Base-by-base conservation (phyloP, 2,113 vertebrate genomes). In the Prochilodus magdalenae region DNA sequence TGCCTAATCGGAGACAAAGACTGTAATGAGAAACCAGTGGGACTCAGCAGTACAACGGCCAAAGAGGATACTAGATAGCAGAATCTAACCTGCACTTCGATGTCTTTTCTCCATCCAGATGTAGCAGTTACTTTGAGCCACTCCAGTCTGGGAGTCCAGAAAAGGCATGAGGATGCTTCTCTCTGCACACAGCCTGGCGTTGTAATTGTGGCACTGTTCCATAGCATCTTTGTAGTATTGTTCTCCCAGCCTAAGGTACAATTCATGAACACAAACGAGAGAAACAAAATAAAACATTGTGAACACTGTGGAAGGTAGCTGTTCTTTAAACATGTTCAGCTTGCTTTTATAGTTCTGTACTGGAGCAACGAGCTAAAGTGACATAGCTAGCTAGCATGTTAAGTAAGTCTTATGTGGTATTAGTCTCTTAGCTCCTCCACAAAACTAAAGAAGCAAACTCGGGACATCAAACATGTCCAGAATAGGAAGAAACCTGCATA, bases 41-140 rank as follows among this genome's bases (percentile, higher is more conserved):
- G 6, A 4, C 8, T n/a, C 18, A 59, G 14, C n/a, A 3, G 59
- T 16, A 77, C 13, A 67, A 40, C 10, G 33, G 22, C 6, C 14
- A 36, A 63, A 55, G 30, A 62, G 1, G 10, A 66, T 51, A 16
- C 51, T 24, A 14, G 3, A 33, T 8, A 72, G 40, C 14, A 27
- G 3, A 27, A 51, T 29, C 2, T 65, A 80, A 97, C 97, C 98
- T 88, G 97, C 96, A 47, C 97, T 97, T 0, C 98, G 92, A 89
- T 98, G 97, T 66, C 98, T 93, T 85, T 99, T 99, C 82, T 99
- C 98, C 98, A 99, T 99, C 98, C 98, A 99, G 89, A 99, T 99
- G 82, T 99, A 99, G 89, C 98, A 99, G 92, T 99, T 99, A 86
- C 97, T 99, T 86, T 99, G 98, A 6, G 98, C 98, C 3, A 99